Evolutionary conservation across 2,797 vertebrate species (phyloP), one percentile per base, ranked within the genome.

Genomic region (Tauraco hartlaubi): DNA sequence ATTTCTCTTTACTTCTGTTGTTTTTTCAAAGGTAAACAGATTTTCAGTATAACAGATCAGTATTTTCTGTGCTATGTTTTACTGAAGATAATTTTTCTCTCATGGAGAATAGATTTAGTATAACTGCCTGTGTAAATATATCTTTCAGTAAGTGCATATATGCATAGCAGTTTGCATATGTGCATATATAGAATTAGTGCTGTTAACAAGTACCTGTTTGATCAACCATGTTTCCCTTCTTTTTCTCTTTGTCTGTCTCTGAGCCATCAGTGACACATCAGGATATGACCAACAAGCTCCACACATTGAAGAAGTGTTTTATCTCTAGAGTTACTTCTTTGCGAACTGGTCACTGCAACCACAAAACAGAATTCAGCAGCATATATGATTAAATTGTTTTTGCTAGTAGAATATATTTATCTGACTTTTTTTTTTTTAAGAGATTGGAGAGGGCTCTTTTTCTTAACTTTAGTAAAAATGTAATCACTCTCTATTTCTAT

Each of bases 281-380:
- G 88, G 78, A 80, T 95, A 83, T 88, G 76, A 97, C 87, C 97
- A 92, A 96, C 71, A 95, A 94, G 68, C 91, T 85, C 72, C 43
- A 81, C 41, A 92, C 35, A 69, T 23, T 59, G 59, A 68, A 87
- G 41, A 31, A 77, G 12, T 80, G 79, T 91, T 97, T 96, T 91
- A 71, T 66, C 93, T 89, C 75, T 83, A 31, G 54, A 90, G 62
- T 89, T 85, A 81, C 76, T 89, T 96, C 90, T 68, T 94, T 81
- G 55, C 26, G 96, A 97, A 79, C 58, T 82, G 81, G 85, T 90
- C 90, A 82, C 41, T 67, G 74, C 10, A 83, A 69, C 76, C 46
- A 59, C 52, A 89, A 64, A 93, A 59, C n/a, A 63, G 29, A 63
- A 61, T 93, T 76, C 66, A 37, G 56, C 73, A 93, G 41, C 72